Evolutionary conservation across 2,113 vertebrate genomes (phyloP), one percentile per base, ranked within the genome.

Genomic region (Ondatra zibethicus): DNA sequence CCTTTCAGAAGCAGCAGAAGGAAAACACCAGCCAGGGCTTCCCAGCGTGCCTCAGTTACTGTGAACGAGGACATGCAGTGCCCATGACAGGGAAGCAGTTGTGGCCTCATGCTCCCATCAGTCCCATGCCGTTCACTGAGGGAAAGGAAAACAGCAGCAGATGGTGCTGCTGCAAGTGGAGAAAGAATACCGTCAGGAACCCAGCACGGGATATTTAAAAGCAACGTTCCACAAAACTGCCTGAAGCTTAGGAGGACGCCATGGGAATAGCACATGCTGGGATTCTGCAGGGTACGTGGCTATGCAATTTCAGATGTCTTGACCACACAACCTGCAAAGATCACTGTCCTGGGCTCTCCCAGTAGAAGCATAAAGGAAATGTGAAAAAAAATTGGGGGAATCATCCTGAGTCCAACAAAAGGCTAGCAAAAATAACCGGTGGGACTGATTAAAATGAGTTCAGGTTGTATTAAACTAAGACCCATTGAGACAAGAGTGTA

Each of bases 381-480:
- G 2, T 89, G 87, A 68, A 42, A 65, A 84, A 63, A 78, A 72
- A 78, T 52, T 17, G 47, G 36, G 89, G 39, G n/a, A n/a, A 89
- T 92, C 42, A 93, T 16, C 36, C 12, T 66, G 36, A 70, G 7
- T 75, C 31, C 8, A 36, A 23, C 19, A 42, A 88, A 47, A 94
- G 33, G 27, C 10, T 65, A 19, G 8, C 39, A 42, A 93, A 92
- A 78, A 39, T 13, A 29, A 12, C 10, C 81, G 78, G 0, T 1
- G 7, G 47, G 36, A 91, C 14, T 42, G 55, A 77, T 91, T 91
- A 94, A 93, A 89, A 61, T 0, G 31, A 80, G 31, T 19, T 29
- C 33, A 31, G n/a, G n/a, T n/a, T n/a, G n/a, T n/a, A n/a, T n/a
- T 86, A 86, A 91, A 95, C 10, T 76, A 29, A 96, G 72, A 33